A percentile compares a stretch with the other conserved stretches of the same genome.
phyloP scores from a whole-genome alignment of 2,888 invertebrate species.

The Eilema depressum region DNA sequence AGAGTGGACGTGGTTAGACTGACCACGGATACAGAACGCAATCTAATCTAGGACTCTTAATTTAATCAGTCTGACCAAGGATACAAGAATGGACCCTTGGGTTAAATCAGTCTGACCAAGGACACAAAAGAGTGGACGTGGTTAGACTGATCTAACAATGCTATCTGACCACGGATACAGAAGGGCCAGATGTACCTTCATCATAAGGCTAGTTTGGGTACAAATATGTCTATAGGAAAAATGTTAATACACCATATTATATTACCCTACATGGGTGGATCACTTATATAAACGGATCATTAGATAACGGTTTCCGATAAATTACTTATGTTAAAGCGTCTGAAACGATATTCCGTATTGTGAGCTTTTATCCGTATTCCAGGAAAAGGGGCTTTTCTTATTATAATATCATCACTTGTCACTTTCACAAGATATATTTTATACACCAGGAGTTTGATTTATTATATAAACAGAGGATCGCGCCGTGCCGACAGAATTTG shows the following conservation, averaged over 20 bases:
- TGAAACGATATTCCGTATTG: constrained; percentile 14
- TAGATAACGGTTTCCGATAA: not conserved
- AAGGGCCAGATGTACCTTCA: too few species aligned
- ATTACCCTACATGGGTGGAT: not conserved
- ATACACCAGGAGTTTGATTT: constrained; percentile 3
- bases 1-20: too few species aligned
- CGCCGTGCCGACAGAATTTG: not conserved
- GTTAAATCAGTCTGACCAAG: too few species aligned
- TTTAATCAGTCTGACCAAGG: too few species aligned
- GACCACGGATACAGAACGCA: too few species aligned
- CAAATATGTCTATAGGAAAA: not conserved
- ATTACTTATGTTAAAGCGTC: not conserved
- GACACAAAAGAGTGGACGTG: too few species aligned
- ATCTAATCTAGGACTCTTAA: too few species aligned
- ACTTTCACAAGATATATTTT: not conserved
- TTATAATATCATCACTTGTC: constrained; percentile 4
- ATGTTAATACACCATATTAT: not conserved
- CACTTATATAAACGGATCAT: not conserved
- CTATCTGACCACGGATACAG: too few species aligned
- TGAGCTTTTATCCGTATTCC: constrained; percentile 3
- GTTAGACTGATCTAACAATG: too few species aligned
- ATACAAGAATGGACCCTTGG: too few species aligned
- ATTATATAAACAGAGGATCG: constrained; percentile 1
- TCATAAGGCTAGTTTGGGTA: too few species aligned
- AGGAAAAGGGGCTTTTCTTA: not conserved